Evolutionary conservation across 2,797 vertebrate species (phyloP), one percentile per base, ranked within the genome.

Genomic region (Coregonus ussuriensis): DNA sequence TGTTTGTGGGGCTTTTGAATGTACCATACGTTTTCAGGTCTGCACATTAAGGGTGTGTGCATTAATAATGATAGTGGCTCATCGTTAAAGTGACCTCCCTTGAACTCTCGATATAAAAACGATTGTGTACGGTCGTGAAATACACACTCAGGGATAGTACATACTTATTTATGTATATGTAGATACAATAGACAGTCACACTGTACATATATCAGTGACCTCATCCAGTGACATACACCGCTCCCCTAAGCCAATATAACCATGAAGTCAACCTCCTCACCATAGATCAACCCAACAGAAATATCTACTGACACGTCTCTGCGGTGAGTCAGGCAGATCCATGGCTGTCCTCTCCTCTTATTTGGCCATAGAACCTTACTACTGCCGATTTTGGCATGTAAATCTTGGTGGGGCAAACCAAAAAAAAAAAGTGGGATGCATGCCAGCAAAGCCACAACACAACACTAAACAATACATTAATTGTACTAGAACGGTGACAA

Each of bases 151-250:
- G 73, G 14, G 47, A 67, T 21, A 31, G 9, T 4, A 25, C 70
- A 31, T 29, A 56, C 71, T 79, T 78, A 79, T 84, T 85, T 77
- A 76, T 74, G 21, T 62, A 47, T n/a, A 13, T 72, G 53, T 25
- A 16, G 9, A 79, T 65, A 74, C 72, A 29, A 75, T 31, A 75
- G 54, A 71, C 82, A 71, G 72, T 83, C 63, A 21, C 70, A 62
- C 11, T 33, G 18, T 56, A 37, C 77, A 71, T 73, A 53, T 47
- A n/a, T 72, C 62, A 29, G 25, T 79, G 73, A 31, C 4, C 25
- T 66, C 59, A 72, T 72, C 59, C 41, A 53, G 70, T 66, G 29
- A 72, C 52, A 72, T 56, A 25, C 35, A 69, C 35, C 4, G 4
- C 67, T 81, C 74, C 29, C 53, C 18, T 68, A 65, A 70, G 78